Conservation (phyloP, 1,140 invertebrate genomes). For the Saccostrea glomerata region DNA sequence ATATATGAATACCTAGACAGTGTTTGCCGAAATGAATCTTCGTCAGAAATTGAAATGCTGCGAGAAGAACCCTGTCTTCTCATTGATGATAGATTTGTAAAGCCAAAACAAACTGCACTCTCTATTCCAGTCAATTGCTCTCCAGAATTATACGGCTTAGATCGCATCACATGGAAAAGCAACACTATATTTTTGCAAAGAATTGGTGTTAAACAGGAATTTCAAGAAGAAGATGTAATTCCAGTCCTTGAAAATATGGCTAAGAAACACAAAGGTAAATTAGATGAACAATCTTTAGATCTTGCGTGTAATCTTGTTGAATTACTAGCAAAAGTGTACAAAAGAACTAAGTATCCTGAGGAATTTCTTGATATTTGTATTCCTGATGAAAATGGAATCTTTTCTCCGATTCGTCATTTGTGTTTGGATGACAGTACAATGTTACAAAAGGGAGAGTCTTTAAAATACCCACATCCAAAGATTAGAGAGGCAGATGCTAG, state of each 20-base stretch:
- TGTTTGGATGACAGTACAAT: conserved; percentile 64
- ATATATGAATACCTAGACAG: neutral
- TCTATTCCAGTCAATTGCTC: conserved; percentile 43
- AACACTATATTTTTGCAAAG: conserved; percentile 55
- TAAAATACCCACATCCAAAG: conserved; percentile 57
- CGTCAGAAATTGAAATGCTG: conserved; percentile 4
- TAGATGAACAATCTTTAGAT: neutral
- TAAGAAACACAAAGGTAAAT: neutral
- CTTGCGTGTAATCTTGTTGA: neutral
- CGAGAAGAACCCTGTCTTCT: conserved; percentile 31
- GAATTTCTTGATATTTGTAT: conserved; percentile 44
- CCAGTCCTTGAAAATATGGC: neutral
- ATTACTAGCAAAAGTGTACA: neutral
- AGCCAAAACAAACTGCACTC: conserved; percentile 52
- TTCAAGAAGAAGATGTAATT: neutral
- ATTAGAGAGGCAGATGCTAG: conserved; percentile 58
- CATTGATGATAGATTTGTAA: conserved; percentile 44
- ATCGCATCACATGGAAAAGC: conserved; percentile 15
- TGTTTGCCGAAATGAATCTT: neutral
- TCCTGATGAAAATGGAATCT: conserved; percentile 57
- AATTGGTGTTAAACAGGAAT: conserved; percentile 49
- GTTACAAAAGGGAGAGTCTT: conserved; percentile 55
- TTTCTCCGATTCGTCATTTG: conserved; percentile 51
- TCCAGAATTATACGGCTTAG: conserved; percentile 61
- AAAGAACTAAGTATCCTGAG: neutral